These are phyloP conservation scores for Scartelaos histophorus DNA, from an alignment of 2,113 vertebrate species.

Conservation along the genomic window DNA sequence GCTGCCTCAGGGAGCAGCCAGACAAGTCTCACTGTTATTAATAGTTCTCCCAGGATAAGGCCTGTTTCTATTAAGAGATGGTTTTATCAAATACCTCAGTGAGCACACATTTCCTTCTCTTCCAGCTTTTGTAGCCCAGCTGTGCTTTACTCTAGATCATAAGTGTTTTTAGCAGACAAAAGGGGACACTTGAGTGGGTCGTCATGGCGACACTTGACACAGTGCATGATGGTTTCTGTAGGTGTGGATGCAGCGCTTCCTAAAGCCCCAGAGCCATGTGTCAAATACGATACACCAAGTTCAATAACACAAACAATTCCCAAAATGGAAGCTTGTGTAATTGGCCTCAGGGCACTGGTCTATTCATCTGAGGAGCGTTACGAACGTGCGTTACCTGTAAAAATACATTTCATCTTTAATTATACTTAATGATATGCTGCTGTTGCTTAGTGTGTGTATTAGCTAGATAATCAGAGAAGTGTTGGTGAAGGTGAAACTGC, in stretches of 20 bases:
- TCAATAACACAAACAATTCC: slow-evolving; percentile 33
- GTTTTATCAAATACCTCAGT: slow-evolving; percentile 43
- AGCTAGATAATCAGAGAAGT: not conserved
- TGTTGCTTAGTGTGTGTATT: not conserved
- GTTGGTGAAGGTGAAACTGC: not conserved
- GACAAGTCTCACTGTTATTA: slow-evolving; percentile 61
- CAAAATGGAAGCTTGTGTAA: slow-evolving; percentile 36
- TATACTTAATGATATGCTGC: not conserved
- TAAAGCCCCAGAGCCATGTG: slow-evolving; percentile 26
- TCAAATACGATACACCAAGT: slow-evolving; percentile 37
- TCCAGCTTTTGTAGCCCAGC: slow-evolving; percentile 41
- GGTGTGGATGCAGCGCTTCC: slow-evolving; percentile 16
- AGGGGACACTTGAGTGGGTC: slow-evolving; percentile 39
- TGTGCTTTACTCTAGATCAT: slow-evolving; percentile 37
- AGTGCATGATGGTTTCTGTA: slow-evolving; percentile 26
- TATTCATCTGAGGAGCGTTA: slow-evolving; percentile 36
- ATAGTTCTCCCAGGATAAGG: slow-evolving; percentile 63
- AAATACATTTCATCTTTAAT: not conserved
- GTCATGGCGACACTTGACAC: slow-evolving; percentile 42
- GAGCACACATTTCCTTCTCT: slow-evolving; percentile 41
- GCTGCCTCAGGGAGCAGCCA: slow-evolving; percentile 56
- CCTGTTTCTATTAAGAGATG: slow-evolving; percentile 47
- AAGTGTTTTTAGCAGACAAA: slow-evolving; percentile 37
- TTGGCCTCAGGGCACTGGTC: slow-evolving; percentile 25
- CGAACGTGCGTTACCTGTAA: not conserved